Conservation (phyloP, 2,797 vertebrate genomes). For the Chelon labrosus region DNA sequence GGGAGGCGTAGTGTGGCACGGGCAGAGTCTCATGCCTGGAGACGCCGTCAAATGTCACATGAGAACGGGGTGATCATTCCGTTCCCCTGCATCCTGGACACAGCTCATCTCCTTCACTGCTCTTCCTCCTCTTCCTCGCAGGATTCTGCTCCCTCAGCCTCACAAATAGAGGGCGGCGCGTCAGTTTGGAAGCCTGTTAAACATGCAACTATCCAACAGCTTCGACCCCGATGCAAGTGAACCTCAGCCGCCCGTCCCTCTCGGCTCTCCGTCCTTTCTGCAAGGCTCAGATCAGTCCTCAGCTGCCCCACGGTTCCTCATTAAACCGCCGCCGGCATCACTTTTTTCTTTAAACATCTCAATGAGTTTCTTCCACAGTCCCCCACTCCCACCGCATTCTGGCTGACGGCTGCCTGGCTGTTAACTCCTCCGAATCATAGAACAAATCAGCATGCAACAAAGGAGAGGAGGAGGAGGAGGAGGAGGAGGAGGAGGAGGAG, state of each 20-base stretch:
- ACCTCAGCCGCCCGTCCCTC: constrained; percentile 13
- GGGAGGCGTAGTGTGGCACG: constrained; percentile 15
- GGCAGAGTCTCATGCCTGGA: constrained; percentile 54
- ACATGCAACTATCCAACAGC: constrained; percentile 45
- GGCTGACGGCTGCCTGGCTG: constrained; percentile 40
- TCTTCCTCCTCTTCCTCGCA: constrained; percentile 4
- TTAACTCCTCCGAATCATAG: constrained; percentile 47
- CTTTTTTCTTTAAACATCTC: constrained; percentile 40
- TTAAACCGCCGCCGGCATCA: constrained; percentile 31
- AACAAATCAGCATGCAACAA: constrained; percentile 52
- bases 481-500: constrained; percentile 5
- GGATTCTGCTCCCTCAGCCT: constrained; percentile 17
- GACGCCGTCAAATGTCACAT: constrained; percentile 50
- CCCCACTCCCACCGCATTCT: constrained; percentile 14
- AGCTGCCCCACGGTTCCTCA: constrained; percentile 39
- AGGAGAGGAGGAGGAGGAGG: constrained; percentile 13
- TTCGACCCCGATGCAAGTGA: constrained; percentile 28
- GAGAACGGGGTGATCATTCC: constrained; percentile 17
- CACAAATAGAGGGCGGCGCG: constrained; percentile 1
- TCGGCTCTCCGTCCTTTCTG: constrained; percentile 23
- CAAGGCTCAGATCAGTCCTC: constrained; percentile 49
- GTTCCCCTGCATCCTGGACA: constrained; percentile 8
- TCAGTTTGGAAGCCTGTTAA: constrained; percentile 5
- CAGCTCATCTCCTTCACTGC: constrained; percentile 13
- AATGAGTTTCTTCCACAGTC: constrained; percentile 47